Conservation (phyloP, 2,113 vertebrate species). For the Phrynosoma platyrhinos region DNA sequence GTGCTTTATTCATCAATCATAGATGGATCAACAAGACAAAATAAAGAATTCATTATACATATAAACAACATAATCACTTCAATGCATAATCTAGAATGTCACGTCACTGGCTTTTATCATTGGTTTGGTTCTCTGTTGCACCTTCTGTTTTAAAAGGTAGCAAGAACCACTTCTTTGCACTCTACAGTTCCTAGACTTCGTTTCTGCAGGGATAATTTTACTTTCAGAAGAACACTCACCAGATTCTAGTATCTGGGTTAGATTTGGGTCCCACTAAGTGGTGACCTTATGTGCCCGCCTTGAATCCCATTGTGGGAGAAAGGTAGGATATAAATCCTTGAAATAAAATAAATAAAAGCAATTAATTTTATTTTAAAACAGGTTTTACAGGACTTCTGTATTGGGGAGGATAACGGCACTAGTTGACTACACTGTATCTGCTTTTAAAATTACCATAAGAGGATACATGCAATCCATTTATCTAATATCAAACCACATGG, state of each 20-base stretch:
- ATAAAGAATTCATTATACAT: not conserved
- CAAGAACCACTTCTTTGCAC: not conserved
- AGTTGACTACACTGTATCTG: not conserved
- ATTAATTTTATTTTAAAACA: not conserved
- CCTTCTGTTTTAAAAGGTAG: not conserved
- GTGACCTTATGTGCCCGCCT: not conserved
- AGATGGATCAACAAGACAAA: not conserved
- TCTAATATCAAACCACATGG: not conserved
- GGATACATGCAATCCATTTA: not conserved
- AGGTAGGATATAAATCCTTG: too few relatives aligned
- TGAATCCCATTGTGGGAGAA: too few relatives aligned
- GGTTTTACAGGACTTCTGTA: not conserved
- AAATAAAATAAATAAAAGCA: too few relatives aligned
- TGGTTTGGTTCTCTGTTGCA: not conserved
- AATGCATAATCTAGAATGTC: not conserved
- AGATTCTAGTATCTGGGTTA: not conserved
- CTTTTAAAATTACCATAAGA: not conserved
- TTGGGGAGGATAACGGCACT: not conserved
- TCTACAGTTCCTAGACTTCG: too few relatives aligned
- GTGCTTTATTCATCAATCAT: rapidly evolving
- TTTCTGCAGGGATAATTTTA: not conserved
- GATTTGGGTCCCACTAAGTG: not conserved
- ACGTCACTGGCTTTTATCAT: not conserved
- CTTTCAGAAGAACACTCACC: not conserved
- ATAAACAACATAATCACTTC: not conserved